Evolutionary conservation across 2,888 invertebrate genomes (phyloP).

Genomic region (Chymomyza amoena): DNA sequence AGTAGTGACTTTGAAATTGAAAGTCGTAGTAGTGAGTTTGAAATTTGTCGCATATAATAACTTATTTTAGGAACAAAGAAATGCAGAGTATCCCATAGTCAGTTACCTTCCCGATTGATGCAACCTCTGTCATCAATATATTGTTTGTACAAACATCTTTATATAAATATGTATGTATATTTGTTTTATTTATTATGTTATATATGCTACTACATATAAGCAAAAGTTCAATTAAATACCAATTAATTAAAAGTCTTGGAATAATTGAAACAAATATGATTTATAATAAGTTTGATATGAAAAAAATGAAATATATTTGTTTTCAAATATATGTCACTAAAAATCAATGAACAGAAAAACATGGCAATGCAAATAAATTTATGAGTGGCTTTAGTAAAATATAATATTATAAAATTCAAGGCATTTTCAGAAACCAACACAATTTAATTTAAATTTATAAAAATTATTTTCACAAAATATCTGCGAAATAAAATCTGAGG

Average conservation of each 20-base stretch:
- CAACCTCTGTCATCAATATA: neutral
- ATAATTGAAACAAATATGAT: constrained; percentile 15
- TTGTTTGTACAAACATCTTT: constrained; percentile 1
- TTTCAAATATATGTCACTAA: neutral
- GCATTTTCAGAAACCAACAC: no score
- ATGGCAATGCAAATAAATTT: neutral
- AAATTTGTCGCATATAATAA: no score
- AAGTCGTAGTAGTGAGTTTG: no score
- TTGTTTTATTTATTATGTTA: neutral
- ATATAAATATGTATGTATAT: neutral
- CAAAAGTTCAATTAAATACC: constrained; percentile 44
- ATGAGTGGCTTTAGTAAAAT: no score
- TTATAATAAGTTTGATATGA: constrained; percentile 20
- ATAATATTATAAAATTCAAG: no score
- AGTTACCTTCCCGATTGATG: neutral
- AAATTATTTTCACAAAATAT: no score
- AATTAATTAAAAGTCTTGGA: constrained; percentile 40
- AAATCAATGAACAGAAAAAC: neutral
- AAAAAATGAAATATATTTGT: neutral
- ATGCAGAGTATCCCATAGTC: no score
- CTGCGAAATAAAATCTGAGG: no score
- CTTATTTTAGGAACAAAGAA: no score
- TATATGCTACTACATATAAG: neutral
- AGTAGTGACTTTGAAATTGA: no score
- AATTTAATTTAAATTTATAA: no score